Base-by-base conservation (phyloP, 30 jellyfish, hydroid and myxozoan genomes). In the Aurelia coerulea region DNA sequence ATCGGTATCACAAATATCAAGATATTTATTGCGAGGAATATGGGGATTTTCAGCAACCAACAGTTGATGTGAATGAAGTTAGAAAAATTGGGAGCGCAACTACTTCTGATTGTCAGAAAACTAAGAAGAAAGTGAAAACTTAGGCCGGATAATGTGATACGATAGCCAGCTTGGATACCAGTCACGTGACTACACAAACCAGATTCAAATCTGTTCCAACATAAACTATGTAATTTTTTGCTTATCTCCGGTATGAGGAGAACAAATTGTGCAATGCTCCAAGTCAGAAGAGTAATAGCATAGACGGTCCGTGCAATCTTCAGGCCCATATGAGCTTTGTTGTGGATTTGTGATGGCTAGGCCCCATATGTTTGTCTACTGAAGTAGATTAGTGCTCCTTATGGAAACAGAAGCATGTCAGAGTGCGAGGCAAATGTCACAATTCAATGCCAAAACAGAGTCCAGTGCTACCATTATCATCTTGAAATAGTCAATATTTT, bases 131-230 rank as follows among this genome's bases (percentile, higher is more conserved):
- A 34, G 56, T 95, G 95, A 64, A 74, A 95, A 6, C 73, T 23
- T 35, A 82, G 59, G 37, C 85, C 72, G 12, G 89, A 67, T 17
- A 87, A 72, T 31, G 98, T 87, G 34, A 86, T 66, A 39, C 99
- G 84, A 80, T 95, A 95, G 0, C 96, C 97, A 4, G 94, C 98
- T 52, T 90, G 97, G 12, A 95, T 62, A 2, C 99, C 99, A 18
- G 90, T 51, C 62, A 95, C 62, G 53, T 84, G 91, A 15, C 53
- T 58, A 83, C 99, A 95, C 2, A 65, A 5, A 11, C 19, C 49
- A 31, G 90, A 73, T 33, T 85, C 79, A 49, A 76, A 58, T 76
- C 56, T 85, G 18, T 69, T 71, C 84, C 88, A 86, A 46, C 99
- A 95, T 42, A 52, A 73, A 5, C 85, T 11, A 74, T 75, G 74